Evolutionary conservation across 2,888 invertebrate genomes (phyloP), one percentile per base, ranked within the genome.

Genomic region (Brachyopa scutellaris): DNA sequence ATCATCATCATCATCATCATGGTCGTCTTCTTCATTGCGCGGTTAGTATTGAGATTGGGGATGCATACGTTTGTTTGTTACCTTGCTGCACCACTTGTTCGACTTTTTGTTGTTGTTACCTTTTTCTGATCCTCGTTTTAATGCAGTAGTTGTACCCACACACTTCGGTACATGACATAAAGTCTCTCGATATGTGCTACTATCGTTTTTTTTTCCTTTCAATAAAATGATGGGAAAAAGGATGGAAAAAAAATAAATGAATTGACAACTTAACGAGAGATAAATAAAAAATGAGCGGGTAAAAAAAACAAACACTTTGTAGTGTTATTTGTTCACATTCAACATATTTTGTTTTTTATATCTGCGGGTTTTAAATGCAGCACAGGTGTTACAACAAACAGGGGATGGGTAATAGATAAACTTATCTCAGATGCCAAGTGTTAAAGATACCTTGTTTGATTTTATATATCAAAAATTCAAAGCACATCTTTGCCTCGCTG

Each of bases 131-230:
- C 55, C 38, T 45, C 40, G 40, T 53, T 66, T 72, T 45, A 21
- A 49, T 59, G 66, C 67, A 74, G 79, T 57, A 66, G 64, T 77
- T 82, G 82, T 82, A 82, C 82, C 82, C 82, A 77, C 82, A 82
- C 82, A 82, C 82, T 82, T 82, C 55, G 82, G 77, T 66, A 82
- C 82, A 77, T 77, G 80, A 80, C 80, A 76, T 80, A 76, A 80
- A 80, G 67, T 55, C 77, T 61, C 51, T 76, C 62, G 69, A 74
- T 62, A 80, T 80, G 66, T 49, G 64, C 76, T 70, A 51, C 70
- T 15, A 38, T 53, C 26, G 26, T 23, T 36, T 5, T 40, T 62
- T 79, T 67, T 53, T 67, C 19, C 26, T 38, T 13, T 9, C 19
- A 45, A 49, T 31, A 9, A 38, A 57, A 29, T n/a, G n/a, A n/a